Evolutionary conservation across 2,797 vertebrate genomes (phyloP).

Genomic region (Neosalanx taihuensis): DNA sequence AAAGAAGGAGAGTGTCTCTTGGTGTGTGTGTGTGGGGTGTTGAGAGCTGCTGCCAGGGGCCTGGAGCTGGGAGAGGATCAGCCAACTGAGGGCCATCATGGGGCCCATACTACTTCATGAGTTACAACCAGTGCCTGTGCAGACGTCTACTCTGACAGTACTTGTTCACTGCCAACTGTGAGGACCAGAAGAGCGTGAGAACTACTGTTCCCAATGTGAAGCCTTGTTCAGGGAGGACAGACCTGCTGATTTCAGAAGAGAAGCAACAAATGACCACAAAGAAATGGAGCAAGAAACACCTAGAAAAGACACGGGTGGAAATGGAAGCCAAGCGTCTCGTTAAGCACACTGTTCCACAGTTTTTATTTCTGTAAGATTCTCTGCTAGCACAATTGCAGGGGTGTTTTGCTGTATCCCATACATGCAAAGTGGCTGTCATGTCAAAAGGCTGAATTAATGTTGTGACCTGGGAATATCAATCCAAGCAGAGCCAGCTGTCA

Average conservation of each 20-base stretch:
- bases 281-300: background rate
- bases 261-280: background rate
- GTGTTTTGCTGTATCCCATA: conserved; percentile 8
- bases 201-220: background rate
- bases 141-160: background rate
- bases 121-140: conserved; percentile 4
- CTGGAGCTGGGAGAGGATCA: conserved; percentile 3
- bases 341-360: too few relatives aligned
- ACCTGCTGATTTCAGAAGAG: conserved; percentile 1
- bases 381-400: conserved; percentile 13
- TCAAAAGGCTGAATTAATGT: conserved; percentile 26
- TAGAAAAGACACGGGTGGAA: too few relatives aligned
- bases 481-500: conserved; percentile 26
- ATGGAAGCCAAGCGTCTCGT: too few relatives aligned
- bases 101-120: conserved; percentile 19
- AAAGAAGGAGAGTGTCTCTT: conserved; percentile 5
- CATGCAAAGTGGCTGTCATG: conserved; percentile 18
- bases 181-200: background rate
- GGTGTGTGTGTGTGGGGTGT: conserved; percentile 6
- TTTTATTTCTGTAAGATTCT: background rate
- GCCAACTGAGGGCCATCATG: background rate
- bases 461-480: conserved; percentile 19
- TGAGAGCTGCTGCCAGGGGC: conserved; percentile 13
- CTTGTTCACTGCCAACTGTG: background rate
- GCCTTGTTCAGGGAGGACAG: background rate